Conservation (phyloP, 2,797 vertebrate species). For the Megaceryle alcyon region DNA sequence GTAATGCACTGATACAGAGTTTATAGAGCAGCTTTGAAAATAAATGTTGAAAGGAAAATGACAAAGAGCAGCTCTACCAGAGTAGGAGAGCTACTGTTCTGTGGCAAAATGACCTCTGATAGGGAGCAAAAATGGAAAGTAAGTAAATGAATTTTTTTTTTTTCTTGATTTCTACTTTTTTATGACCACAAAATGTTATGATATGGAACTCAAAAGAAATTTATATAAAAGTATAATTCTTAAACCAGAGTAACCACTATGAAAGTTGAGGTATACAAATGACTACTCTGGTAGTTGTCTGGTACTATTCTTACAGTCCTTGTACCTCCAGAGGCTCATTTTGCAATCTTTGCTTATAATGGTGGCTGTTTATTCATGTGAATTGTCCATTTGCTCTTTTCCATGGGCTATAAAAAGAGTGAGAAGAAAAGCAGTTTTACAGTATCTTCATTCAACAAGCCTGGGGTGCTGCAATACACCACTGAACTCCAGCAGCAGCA, state of each 20-base stretch:
- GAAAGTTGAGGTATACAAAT: not conserved
- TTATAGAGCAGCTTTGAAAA: slow-evolving; percentile 63
- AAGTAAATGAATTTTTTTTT: not conserved
- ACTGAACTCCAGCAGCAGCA: not conserved
- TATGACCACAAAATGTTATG: not conserved
- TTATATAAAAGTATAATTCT: not conserved
- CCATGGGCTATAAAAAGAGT: not conserved
- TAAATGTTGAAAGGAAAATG: slow-evolving; percentile 38
- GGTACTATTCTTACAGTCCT: not conserved
- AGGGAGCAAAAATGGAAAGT: not conserved
- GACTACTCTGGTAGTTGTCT: not conserved
- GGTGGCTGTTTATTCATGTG: not conserved
- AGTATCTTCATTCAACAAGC: not conserved
- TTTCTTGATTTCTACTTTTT: not conserved
- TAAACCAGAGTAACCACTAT: not conserved
- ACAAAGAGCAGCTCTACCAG: not conserved
- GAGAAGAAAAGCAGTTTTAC: not conserved
- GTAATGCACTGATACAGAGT: slow-evolving; percentile 51
- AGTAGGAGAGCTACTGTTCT: not conserved
- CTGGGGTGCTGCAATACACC: fast-evolving
- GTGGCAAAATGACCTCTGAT: not conserved
- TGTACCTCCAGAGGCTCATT: not conserved
- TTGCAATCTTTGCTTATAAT: not conserved
- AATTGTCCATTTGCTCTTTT: not conserved
- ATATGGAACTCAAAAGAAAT: not conserved